Base-by-base conservation (phyloP, 2,888 invertebrate genomes). In the Ophion ventricosus region DNA sequence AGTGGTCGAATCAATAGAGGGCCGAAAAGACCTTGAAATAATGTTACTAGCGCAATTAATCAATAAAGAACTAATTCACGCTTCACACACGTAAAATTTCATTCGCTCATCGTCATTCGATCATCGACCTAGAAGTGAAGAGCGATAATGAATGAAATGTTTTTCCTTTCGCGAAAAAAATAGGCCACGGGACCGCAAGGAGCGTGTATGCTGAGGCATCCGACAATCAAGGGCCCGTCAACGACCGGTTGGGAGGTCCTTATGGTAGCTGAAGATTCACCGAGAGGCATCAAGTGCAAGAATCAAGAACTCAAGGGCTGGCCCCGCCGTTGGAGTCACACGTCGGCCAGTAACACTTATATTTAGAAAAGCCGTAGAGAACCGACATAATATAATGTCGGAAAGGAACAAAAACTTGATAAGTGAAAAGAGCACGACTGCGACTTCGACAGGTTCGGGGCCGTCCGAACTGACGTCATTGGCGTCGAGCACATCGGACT, bases 281-380 rank as follows among this genome's bases (percentile, higher is more conserved):
- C 85, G 83, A 82, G 89, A 78, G 86, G 85, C 82, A 86, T 88
- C 66, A 88, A 89, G 86, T 90, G 88, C 88, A 90, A 90, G 91
- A 92, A 92, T 85, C 90, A 90, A 87, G 91, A 90, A 88, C 87
- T 92, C 82, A 92, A 92, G 87, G 92, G 92, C 86, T 92, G 92
- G 92, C 92, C 92, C 83, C 92, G 92, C 67, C 92, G 92, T 87
- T 92, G 92, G 92, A 91, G 88, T 87, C 91, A 91, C 86, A 82
- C 76, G 73, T 91, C 91, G 81, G 87, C 87, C 63, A 89, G 87
- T 75, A 89, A 87, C 40, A 91, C 88, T 74, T 92, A 92, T 66
- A 92, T 92, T 91, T 92, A 92, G 92, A 91, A 86, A 81, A 83
- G 61, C 77, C 66, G 20, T 26, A 26, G 49, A 26, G 11, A 49